Evolutionary conservation across 2,888 invertebrate genomes (phyloP).

Genomic region (Litoditis marina): DNA sequence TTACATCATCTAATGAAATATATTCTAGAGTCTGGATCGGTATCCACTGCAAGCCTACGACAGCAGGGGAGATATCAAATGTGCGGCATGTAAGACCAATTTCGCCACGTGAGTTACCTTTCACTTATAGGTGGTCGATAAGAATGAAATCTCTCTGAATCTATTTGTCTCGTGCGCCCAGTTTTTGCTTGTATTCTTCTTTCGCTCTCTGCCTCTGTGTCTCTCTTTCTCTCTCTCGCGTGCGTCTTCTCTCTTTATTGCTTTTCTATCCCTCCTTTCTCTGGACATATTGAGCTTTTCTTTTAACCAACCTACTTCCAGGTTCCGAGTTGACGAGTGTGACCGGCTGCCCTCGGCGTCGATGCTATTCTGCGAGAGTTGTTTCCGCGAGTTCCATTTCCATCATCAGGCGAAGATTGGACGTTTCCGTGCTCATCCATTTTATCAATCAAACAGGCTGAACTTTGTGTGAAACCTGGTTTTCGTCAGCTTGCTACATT

Average conservation of each 20-base stretch:
- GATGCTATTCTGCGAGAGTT: constrained; percentile 51
- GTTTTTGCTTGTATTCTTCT: too few species aligned
- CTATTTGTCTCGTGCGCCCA: too few species aligned
- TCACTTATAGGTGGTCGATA: constrained; percentile 4
- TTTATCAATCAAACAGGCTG: constrained; percentile 21
- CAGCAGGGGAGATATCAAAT: constrained; percentile 28
- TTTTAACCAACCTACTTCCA: constrained; percentile 21
- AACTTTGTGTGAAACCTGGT: background rate
- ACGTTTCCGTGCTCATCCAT: constrained; percentile 34
- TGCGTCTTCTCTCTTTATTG: too few species aligned
- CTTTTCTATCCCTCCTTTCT: too few species aligned
- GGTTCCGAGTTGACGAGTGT: constrained; percentile 51
- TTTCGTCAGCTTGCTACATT: background rate
- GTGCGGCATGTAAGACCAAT: constrained; percentile 44
- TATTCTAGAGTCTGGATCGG: constrained; percentile 17
- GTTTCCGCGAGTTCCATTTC: constrained; percentile 47
- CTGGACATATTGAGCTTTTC: background rate
- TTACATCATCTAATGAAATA: background rate
- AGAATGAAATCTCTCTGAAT: too few species aligned
- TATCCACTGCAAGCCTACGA: constrained; percentile 53
- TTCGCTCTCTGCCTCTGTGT: too few species aligned
- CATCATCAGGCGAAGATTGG: constrained; percentile 32
- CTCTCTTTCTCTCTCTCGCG: too few species aligned
- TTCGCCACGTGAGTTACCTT: constrained; percentile 45
- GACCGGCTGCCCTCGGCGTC: constrained; percentile 52